A percentile compares a stretch with the other conserved stretches of the same genome.
Conservation (phyloP, 2,797 vertebrate genomes). For the Adelosebastes latens region DNA sequence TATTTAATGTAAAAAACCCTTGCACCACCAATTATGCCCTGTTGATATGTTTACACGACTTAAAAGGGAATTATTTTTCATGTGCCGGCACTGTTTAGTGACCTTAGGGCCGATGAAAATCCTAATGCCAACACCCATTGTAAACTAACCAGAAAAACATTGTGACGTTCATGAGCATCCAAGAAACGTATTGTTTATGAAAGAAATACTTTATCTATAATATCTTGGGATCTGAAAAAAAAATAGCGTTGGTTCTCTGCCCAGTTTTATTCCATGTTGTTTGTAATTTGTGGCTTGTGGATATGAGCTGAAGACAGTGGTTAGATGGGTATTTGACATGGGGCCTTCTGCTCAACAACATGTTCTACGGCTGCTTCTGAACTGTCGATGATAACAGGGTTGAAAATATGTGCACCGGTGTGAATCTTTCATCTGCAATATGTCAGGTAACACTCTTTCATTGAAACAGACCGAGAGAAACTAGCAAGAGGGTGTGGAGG, state of each 20-base stretch:
- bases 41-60: constrained; percentile 25
- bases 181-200: neutral
- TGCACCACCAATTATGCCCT: constrained; percentile 17
- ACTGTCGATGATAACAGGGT: constrained; percentile 65
- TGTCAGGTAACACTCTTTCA: constrained; percentile 68
- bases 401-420: constrained; percentile 62
- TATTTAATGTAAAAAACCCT: neutral
- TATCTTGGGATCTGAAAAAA: neutral
- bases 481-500: constrained; percentile 30
- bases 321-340: constrained; percentile 69
- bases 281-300: constrained; percentile 69
- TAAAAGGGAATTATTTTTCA: constrained; percentile 12
- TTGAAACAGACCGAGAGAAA: constrained; percentile 51
- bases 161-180: neutral
- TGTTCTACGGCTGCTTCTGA: constrained; percentile 48
- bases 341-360: constrained; percentile 60
- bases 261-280: constrained; percentile 36
- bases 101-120: neutral
- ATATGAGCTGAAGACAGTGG: constrained; percentile 62
- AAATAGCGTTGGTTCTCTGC: constrained; percentile 10
- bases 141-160: neutral
- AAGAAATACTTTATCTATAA: neutral
- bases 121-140: neutral
- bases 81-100: neutral
- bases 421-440: constrained; percentile 70